phyloP scores from a whole-genome alignment of 2,888 invertebrate genomes.

The Meloe dianella region DNA sequence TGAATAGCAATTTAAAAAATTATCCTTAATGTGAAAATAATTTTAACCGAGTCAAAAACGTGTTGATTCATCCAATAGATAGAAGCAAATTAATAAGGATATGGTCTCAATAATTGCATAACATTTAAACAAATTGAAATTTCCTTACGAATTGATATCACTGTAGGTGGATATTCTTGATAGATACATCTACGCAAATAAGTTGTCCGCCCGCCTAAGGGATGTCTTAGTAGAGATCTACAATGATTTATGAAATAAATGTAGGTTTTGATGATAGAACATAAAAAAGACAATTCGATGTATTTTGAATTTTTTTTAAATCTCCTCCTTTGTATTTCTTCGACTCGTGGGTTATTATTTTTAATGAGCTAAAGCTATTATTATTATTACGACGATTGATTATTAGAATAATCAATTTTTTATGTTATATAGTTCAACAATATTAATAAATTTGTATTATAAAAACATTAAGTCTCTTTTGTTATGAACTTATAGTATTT shows the following conservation, averaged over 20 bases:
- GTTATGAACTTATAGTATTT: not conserved
- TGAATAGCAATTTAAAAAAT: not conserved
- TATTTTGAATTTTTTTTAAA: not conserved
- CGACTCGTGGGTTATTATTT: not conserved
- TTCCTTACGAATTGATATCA: not conserved
- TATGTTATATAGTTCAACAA: not conserved
- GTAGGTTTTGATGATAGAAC: conserved; percentile 2
- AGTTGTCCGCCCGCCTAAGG: conserved; percentile 2
- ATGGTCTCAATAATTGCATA: not conserved
- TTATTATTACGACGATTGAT: not conserved
- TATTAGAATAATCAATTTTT: not conserved
- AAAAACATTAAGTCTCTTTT: not conserved
- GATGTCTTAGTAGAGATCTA: not conserved
- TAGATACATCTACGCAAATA: conserved; percentile 11
- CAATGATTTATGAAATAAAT: conserved; percentile 8
- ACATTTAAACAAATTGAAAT: not conserved
- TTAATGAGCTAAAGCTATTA: not conserved
- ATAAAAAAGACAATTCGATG: not conserved
- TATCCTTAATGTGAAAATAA: not conserved
- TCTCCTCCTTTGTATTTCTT: not conserved
- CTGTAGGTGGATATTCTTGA: conserved; percentile 6
- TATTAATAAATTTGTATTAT: not conserved
- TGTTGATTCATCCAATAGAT: not conserved
- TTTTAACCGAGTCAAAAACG: not conserved
- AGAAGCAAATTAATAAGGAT: not conserved